Percentiles rank a stretch among this genome's conserved stretches.
Evolutionary conservation across 2,113 vertebrate genomes (phyloP).

Genomic region (rat (Rattus norvegicus)): DNA sequence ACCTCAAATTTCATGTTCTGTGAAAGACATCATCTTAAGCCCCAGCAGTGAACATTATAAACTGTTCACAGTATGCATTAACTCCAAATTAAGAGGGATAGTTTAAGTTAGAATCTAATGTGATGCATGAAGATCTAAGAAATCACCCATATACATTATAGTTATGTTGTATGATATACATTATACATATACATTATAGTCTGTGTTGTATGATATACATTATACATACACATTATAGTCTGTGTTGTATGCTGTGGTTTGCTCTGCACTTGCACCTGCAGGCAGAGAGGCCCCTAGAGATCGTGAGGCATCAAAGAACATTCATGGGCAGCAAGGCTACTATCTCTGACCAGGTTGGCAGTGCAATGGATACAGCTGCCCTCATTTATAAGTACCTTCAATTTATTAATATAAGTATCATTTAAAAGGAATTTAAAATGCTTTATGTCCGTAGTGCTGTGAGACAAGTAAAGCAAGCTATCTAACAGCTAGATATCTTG

Average conservation of each 20-base stretch:
- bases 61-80: constrained; percentile 13
- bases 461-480: not conserved
- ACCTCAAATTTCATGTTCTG: constrained; percentile 22
- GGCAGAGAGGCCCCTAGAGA: not conserved
- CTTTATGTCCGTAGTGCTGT: not conserved
- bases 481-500: not conserved
- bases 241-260: not conserved
- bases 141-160: not conserved
- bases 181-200: not conserved
- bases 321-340: not conserved
- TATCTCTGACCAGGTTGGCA: not conserved
- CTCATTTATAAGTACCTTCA: not conserved
- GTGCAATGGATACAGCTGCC: not conserved
- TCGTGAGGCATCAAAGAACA: not conserved
- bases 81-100: constrained; percentile 24
- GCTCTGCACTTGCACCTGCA: not conserved
- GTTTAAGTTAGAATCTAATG: constrained; percentile 25
- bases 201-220: not conserved
- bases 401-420: not conserved
- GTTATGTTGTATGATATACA: no score
- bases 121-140: not conserved
- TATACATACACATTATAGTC: not conserved
- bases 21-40: not conserved
- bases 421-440: not conserved
- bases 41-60: not conserved